A percentile compares a stretch with the other conserved stretches of the same genome.
phyloP scores from a whole-genome alignment of 2,113 vertebrate genomes.

The Dascyllus trimaculatus region DNA sequence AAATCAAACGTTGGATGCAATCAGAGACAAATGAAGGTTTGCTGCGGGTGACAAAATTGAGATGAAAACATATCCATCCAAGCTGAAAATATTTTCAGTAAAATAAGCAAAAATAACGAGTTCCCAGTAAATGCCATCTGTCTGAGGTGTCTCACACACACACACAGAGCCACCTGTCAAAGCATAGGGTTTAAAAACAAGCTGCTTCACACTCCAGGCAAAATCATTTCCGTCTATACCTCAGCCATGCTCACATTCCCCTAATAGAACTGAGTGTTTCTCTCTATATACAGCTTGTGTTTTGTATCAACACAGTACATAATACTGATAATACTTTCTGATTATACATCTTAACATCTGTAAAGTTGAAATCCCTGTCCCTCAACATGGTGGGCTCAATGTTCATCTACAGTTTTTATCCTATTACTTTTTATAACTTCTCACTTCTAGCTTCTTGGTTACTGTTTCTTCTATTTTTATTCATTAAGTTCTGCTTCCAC shows the following conservation, averaged over 20 bases:
- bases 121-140: conserved; percentile 1
- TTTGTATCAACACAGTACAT: too few species aligned
- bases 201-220: not conserved
- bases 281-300: not conserved
- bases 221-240: not conserved
- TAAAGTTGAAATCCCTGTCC: not conserved
- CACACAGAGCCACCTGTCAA: not conserved
- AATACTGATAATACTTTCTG: too few species aligned
- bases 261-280: not conserved
- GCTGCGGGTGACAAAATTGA: not conserved
- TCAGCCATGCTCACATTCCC: not conserved
- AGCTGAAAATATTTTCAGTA: conserved; percentile 18
- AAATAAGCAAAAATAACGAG: conserved; percentile 14
- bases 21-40: conserved; percentile 12
- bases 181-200: not conserved
- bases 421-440: too few species aligned
- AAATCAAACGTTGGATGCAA: conserved; percentile 1
- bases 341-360: conserved; percentile 9
- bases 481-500: too few species aligned
- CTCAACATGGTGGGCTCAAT: not conserved
- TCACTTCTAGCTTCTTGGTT: too few species aligned
- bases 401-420: too few species aligned
- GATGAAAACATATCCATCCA: conserved; percentile 6
- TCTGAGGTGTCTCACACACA: conserved; percentile 18
- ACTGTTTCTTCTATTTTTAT: too few species aligned